Evolutionary conservation across 2,888 invertebrate genomes (phyloP), one percentile per base, ranked within the genome.

Genomic region (Drosophila nigricruria): DNA sequence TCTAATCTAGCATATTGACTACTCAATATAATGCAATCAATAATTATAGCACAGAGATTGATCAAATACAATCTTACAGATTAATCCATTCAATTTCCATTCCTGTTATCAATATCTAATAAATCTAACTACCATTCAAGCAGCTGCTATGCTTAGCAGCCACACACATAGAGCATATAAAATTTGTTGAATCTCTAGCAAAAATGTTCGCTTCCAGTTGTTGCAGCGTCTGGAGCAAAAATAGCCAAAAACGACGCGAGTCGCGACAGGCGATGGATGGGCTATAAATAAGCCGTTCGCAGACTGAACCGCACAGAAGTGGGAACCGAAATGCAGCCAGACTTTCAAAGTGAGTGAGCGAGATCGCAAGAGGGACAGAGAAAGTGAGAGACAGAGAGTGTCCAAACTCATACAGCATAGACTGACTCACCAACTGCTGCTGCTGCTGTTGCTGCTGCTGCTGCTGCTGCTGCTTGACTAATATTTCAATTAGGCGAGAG

Each of bases 191-290:
- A 30, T 27, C 10, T 36, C n/a, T n/a, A 12, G n/a, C 18, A 10
- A n/a, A 42, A 16, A 4, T 50, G 23, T 32, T 25, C 25, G 61
- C 53, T 70, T 83, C 79, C 85, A 88, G 87, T 77, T 57, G 77
- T 64, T 71, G 66, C 43, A 47, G 18, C 32, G 88, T 82, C 90
- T 82, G 90, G 82, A 82, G 90, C 90, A 77, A 85, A 88, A 88
- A 78, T 78, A 78, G 78, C 78, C 78, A 78, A 78, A 77, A 81
- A 62, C 78, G 68, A 64, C 47, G 34, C 76, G 67, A 81, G 82
- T 72, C 82, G 85, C 85, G 88, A 82, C 78, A 87, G 85, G 65
- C 90, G 80, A 86, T 88, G 83, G 90, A 89, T 83, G 83, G 83
- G 90, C 90, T 83, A 83, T 83, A 83, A 83, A 83, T 83, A 83